Evolutionary conservation across 2,797 vertebrate species (phyloP).

Genomic region (Microctenopoma steveboyesi): DNA sequence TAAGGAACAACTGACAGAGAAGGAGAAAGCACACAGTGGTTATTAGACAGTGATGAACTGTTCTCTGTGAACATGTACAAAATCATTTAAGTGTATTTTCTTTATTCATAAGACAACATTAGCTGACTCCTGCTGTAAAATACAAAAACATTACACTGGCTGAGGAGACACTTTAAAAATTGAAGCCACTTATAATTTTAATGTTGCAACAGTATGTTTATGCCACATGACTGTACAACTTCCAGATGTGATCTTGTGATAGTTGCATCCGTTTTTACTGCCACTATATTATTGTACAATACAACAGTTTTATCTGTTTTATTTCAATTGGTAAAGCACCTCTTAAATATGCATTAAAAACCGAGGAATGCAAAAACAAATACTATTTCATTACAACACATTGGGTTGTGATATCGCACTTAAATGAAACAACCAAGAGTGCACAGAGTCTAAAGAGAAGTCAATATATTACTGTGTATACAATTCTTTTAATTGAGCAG

Average conservation of each 20-base stretch:
- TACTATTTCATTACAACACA: slow-evolving; percentile 1
- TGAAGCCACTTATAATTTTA: too few relatives aligned
- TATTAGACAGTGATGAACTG: neutral
- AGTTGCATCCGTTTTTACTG: neutral
- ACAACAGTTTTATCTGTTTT: neutral
- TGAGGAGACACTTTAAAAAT: neutral
- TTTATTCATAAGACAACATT: neutral
- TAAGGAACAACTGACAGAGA: slow-evolving; percentile 95
- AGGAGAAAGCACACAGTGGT: slow-evolving; percentile 36
- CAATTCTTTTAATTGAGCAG: neutral
- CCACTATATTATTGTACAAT: neutral
- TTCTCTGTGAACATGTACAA: neutral
- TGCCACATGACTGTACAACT: neutral
- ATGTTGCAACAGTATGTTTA: too few relatives aligned
- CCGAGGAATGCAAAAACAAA: neutral
- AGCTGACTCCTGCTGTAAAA: slow-evolving; percentile 12
- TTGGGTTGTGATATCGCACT: neutral
- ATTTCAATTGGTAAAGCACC: neutral
- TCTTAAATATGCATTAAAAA: neutral
- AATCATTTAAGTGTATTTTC: neutral
- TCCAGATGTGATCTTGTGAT: slow-evolving; percentile 1
- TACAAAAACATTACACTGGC: neutral
- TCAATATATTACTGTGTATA: too few relatives aligned
- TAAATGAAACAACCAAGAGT: neutral
- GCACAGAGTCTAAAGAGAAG: too few relatives aligned